These are phyloP conservation scores for Galeopsomyia nigrocyanea DNA, from an alignment of 2,888 invertebrate species.

Conservation along the genomic window DNA sequence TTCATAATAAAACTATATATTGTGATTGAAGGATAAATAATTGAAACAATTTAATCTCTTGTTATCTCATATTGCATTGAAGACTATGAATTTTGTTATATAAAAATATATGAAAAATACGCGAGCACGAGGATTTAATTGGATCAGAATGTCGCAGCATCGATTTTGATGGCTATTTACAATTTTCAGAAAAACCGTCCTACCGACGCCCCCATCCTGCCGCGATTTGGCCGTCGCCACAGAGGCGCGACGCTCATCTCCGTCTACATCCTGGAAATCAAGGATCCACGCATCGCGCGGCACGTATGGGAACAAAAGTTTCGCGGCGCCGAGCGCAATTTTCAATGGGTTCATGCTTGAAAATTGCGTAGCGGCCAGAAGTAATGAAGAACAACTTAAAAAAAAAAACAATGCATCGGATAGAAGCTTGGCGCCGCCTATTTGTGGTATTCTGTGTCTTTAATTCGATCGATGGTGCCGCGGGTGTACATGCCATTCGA, in stretches of 20 bases:
- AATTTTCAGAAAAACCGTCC: too few species aligned
- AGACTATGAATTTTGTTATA: too few species aligned
- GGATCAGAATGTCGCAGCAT: too few species aligned
- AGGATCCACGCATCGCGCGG: too few species aligned
- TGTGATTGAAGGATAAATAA: too few species aligned
- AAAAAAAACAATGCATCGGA: slow-evolving; percentile 53
- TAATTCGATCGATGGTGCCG: not conserved
- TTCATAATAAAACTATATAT: too few species aligned
- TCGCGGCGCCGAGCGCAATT: slow-evolving; percentile 54
- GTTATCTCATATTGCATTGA: too few species aligned
- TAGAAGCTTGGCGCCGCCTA: slow-evolving; percentile 15
- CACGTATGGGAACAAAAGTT: slow-evolving; percentile 31
- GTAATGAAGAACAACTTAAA: slow-evolving; percentile 53
- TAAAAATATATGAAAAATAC: too few species aligned
- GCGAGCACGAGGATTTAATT: too few species aligned
- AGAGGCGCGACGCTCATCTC: slow-evolving; percentile 37
- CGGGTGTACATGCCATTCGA: slow-evolving; percentile 15
- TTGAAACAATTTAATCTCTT: too few species aligned
- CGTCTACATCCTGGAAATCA: slow-evolving; percentile 2
- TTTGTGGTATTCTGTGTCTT: not conserved
- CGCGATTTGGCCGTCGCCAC: slow-evolving; percentile 47
- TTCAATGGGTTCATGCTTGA: slow-evolving; percentile 63
- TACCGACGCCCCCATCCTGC: slow-evolving; percentile 48
- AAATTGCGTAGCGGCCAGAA: slow-evolving; percentile 58
- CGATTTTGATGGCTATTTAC: too few species aligned